These are phyloP conservation scores for Hoplias malabaricus DNA, from an alignment of 2,113 vertebrate species.

Conservation along the genomic window DNA sequence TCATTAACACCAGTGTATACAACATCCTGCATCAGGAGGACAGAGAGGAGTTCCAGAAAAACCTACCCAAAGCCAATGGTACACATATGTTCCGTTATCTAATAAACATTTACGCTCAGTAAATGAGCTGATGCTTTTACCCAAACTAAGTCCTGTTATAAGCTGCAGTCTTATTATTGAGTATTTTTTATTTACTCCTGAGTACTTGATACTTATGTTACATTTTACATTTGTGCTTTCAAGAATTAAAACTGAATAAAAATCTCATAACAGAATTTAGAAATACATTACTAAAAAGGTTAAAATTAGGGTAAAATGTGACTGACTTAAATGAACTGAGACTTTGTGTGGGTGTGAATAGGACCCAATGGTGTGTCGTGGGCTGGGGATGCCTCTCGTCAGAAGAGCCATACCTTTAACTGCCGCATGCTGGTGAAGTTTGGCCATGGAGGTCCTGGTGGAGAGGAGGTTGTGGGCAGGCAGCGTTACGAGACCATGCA, in stretches of 20 bases:
- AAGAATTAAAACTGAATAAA: too few relatives aligned
- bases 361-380: slow-evolving; percentile 88
- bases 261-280: too few relatives aligned
- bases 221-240: too few relatives aligned
- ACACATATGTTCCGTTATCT: slow-evolving; percentile 24
- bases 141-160: background rate
- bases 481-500: slow-evolving; percentile 98
- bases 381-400: slow-evolving; percentile 85
- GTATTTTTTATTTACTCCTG: slow-evolving; percentile 10
- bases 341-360: slow-evolving; percentile 23
- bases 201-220: too few relatives aligned
- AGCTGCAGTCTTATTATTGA: background rate
- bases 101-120: background rate
- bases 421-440: slow-evolving; percentile 93
- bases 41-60: slow-evolving; percentile 93
- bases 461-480: slow-evolving; percentile 77
- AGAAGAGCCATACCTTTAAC: slow-evolving; percentile 96
- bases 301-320: too few relatives aligned
- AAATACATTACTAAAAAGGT: too few relatives aligned
- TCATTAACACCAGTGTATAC: slow-evolving; percentile 96
- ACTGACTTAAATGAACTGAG: too few relatives aligned
- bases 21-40: slow-evolving; percentile 94
- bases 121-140: background rate
- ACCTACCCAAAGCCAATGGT: slow-evolving; percentile 92
- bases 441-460: slow-evolving; percentile 65